Evolutionary conservation across 2,888 invertebrate species (phyloP).

Genomic region (Nemapogon koenigi): DNA sequence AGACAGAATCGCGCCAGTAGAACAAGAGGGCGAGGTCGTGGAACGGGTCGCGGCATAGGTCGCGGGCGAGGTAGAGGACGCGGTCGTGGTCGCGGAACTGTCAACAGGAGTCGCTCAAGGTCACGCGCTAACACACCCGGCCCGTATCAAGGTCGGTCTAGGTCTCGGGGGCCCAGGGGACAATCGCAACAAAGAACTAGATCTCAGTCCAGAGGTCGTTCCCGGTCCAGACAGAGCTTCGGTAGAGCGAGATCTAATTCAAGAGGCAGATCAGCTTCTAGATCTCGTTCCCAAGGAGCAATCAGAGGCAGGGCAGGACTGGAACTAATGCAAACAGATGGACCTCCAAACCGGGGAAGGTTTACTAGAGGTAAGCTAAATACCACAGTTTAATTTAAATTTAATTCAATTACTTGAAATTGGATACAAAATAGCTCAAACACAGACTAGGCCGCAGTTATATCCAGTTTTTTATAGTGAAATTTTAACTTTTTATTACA

Average conservation of each 20-base stretch:
- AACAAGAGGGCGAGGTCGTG: constrained; percentile 38
- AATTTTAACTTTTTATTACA: constrained; percentile 19
- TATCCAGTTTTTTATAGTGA: neutral
- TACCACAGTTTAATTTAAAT: neutral
- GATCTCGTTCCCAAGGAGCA: constrained; percentile 45
- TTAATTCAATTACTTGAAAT: neutral
- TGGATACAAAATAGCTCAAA: neutral
- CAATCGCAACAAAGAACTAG: constrained; percentile 21
- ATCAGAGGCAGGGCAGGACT: constrained; percentile 49
- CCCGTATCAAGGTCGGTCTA: constrained; percentile 25
- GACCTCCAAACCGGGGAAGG: too few species aligned
- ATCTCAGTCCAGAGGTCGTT: constrained; percentile 20
- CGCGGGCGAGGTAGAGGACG: constrained; percentile 21
- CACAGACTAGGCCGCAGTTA: neutral
- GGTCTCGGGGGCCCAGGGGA: constrained; percentile 26
- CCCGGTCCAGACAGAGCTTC: constrained; percentile 18
- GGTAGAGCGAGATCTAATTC: too few species aligned
- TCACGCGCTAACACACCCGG: constrained; percentile 21
- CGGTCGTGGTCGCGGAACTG: constrained; percentile 26
- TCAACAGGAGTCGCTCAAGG: constrained; percentile 25
- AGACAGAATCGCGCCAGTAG: constrained; percentile 41
- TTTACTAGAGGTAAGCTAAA: constrained; percentile 24
- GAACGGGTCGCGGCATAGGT: constrained; percentile 27
- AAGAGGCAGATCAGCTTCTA: constrained; percentile 34
- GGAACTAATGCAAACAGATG: constrained; percentile 14